Percentiles rank a stretch among this genome's conserved stretches.
Evolutionary conservation across 2,888 invertebrate genomes (phyloP).

Genomic region (Rhagonycha lutea): DNA sequence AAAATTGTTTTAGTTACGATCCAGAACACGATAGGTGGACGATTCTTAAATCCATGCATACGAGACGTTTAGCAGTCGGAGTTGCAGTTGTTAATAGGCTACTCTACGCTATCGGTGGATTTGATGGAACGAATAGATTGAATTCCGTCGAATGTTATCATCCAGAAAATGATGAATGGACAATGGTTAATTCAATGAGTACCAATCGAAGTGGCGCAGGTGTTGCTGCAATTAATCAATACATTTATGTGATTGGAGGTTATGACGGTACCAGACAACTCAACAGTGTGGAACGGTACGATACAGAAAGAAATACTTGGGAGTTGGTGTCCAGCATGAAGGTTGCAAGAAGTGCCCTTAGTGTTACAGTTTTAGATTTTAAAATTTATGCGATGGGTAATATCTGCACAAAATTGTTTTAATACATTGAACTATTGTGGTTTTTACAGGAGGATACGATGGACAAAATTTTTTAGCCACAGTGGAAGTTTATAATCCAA

Average conservation of each 20-base stretch:
- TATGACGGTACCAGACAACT: conserved; percentile 86
- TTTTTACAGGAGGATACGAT: conserved; percentile 81
- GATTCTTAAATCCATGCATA: conserved; percentile 73
- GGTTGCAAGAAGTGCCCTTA: conserved; percentile 84
- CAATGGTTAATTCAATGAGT: conserved; percentile 76
- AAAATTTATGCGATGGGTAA: conserved; percentile 88
- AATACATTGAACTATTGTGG: neutral
- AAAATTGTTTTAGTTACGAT: conserved; percentile 69
- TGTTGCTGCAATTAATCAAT: conserved; percentile 84
- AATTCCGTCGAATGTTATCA: conserved; percentile 88
- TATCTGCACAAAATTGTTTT: conserved; percentile 36
- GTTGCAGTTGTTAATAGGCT: conserved; percentile 78
- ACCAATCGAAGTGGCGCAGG: conserved; percentile 84
- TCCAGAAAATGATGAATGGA: conserved; percentile 91
- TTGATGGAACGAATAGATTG: conserved; percentile 79
- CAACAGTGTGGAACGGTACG: conserved; percentile 83
- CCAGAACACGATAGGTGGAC: conserved; percentile 85
- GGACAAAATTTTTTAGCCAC: conserved; percentile 82
- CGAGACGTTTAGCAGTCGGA: conserved; percentile 80
- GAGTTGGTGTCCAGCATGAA: conserved; percentile 75
- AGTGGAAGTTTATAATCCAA: conserved; percentile 88
- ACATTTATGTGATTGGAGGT: conserved; percentile 93
- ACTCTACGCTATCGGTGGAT: conserved; percentile 80
- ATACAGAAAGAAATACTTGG: conserved; percentile 83
- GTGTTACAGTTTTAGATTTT: conserved; percentile 83